These are phyloP conservation scores for Merluccius polli DNA, from an alignment of 2,797 vertebrate species.

Conservation along the genomic window DNA sequence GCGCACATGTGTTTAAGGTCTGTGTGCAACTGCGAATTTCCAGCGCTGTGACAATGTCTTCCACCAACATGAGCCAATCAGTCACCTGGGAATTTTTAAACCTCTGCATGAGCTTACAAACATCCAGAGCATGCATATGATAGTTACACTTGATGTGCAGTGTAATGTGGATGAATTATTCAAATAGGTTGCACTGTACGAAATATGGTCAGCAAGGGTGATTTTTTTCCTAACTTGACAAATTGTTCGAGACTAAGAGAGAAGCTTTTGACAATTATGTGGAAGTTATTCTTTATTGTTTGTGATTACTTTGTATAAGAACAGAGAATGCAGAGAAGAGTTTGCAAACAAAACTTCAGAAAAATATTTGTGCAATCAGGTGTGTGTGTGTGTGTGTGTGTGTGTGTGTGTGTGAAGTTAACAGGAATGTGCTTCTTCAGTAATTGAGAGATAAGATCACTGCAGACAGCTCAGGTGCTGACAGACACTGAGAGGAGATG, in stretches of 20 bases:
- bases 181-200: background rate
- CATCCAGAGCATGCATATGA: slow-evolving; percentile 10
- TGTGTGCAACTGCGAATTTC: slow-evolving; percentile 20
- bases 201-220: background rate
- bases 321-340: background rate
- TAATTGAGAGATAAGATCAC: slow-evolving; percentile 72
- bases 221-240: background rate
- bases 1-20: slow-evolving; percentile 42
- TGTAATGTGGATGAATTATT: background rate
- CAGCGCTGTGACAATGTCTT: slow-evolving; percentile 48
- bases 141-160: background rate
- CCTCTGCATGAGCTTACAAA: slow-evolving; percentile 50
- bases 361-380: background rate
- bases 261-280: background rate
- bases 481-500: slow-evolving; percentile 68
- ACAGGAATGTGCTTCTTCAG: slow-evolving; percentile 72
- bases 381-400: slow-evolving; percentile 25
- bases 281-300: background rate
- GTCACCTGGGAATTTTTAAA: slow-evolving; percentile 50
- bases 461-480: slow-evolving; percentile 56
- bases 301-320: background rate
- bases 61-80: slow-evolving; percentile 52
- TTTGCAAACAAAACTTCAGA: background rate
- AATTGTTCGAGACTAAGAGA: background rate
- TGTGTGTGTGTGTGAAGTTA: slow-evolving; percentile 47